phyloP scores from a whole-genome alignment of 2,113 vertebrate species.

The Vidua macroura region DNA sequence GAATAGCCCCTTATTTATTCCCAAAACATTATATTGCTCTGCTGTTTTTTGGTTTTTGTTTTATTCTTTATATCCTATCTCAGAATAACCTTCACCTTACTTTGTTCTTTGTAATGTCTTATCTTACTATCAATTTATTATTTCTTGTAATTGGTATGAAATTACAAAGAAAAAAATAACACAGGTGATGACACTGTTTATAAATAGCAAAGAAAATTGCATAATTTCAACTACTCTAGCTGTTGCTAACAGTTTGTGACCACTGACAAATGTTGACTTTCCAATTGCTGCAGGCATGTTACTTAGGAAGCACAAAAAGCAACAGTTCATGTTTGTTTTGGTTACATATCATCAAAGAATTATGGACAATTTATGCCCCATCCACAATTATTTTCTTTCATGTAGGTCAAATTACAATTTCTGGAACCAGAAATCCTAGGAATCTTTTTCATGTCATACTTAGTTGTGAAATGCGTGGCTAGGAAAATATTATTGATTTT shows the following conservation, averaged over 20 bases:
- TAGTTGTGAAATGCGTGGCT: neutral
- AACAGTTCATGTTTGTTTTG: neutral
- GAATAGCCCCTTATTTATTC: neutral
- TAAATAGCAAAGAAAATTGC: neutral
- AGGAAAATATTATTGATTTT: neutral
- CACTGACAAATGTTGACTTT: neutral
- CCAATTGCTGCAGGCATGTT: neutral
- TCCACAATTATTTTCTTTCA: neutral
- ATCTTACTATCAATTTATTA: neutral
- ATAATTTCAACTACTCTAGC: neutral
- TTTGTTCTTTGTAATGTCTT: neutral
- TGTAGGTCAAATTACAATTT: neutral
- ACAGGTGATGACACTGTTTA: neutral
- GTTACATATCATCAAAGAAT: neutral
- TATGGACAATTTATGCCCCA: neutral
- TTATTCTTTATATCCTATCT: neutral
- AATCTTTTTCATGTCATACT: neutral
- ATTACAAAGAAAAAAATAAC: neutral
- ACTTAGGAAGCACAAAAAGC: neutral
- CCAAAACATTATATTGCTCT: neutral
- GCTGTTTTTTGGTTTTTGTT: neutral
- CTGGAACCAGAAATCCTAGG: neutral
- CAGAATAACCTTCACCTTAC: neutral
- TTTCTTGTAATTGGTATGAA: neutral
- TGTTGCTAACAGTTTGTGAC: neutral